Conservation (phyloP, 2,888 invertebrate species). For the Agonum fuliginosum region DNA sequence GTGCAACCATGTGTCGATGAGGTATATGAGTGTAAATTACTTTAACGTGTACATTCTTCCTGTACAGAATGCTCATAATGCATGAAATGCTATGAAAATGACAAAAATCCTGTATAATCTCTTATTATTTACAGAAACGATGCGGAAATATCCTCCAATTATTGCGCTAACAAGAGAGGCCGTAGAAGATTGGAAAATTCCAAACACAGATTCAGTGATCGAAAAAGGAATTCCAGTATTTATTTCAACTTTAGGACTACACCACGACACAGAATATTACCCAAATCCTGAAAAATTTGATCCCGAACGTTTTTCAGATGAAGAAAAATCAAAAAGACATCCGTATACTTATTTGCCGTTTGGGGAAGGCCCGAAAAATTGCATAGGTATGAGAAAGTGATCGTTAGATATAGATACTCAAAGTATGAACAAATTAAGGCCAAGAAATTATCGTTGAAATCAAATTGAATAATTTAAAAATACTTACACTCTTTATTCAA, state of each 20-base stretch:
- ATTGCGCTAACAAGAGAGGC: background rate
- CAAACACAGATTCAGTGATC: background rate
- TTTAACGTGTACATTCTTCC: no score
- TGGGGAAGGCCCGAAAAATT: background rate
- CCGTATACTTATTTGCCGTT: background rate
- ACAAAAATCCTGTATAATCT: no score
- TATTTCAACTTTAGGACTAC: background rate
- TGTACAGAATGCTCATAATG: no score
- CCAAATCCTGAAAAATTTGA: background rate
- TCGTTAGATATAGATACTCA: no score
- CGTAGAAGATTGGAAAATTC: background rate
- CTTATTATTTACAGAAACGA: background rate
- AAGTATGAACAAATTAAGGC: no score
- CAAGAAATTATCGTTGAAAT: no score
- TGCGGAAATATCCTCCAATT: background rate
- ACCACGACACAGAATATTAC: background rate
- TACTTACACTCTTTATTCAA: no score
- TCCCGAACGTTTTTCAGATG: conserved; percentile 3
- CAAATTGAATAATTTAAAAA: no score
- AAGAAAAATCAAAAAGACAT: background rate
- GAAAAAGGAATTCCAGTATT: background rate
- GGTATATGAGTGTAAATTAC: no score
- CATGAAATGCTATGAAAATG: no score
- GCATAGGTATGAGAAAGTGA: background rate
- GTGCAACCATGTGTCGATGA: no score